Percentiles rank a stretch among this genome's conserved stretches.
Conservation (phyloP, 2,113 vertebrate species). For the Lycocorax pyrrhopterus region DNA sequence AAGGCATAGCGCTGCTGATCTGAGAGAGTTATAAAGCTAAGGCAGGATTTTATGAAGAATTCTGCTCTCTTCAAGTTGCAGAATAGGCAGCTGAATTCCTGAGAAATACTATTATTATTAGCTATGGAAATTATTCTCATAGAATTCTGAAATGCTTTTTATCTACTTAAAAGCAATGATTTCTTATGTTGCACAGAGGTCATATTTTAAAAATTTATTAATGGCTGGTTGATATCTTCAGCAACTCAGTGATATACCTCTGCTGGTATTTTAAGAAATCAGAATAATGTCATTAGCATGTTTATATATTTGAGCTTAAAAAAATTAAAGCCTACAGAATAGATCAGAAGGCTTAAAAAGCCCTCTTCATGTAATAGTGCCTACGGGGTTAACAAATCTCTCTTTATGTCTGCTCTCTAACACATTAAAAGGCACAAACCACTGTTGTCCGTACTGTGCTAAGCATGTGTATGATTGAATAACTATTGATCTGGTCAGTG, state of each 20-base stretch:
- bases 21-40: background rate
- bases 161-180: background rate
- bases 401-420: background rate
- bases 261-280: background rate
- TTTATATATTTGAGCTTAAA: background rate
- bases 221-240: background rate
- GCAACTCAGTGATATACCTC: background rate
- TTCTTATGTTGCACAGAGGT: background rate
- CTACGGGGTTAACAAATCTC: background rate
- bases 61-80: background rate
- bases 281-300: background rate
- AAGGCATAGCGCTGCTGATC: background rate
- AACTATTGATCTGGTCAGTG: conserved; percentile 46
- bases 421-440: background rate
- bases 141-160: background rate
- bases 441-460: background rate
- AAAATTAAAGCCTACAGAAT: background rate
- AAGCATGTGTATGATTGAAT: conserved; percentile 45
- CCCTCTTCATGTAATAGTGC: background rate
- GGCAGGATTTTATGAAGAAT: background rate
- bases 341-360: background rate
- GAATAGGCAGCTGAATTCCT: background rate
- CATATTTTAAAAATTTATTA: background rate
- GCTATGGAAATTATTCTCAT: background rate
- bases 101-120: background rate